Conservation (phyloP, 2,888 invertebrate species). For the Atethmia centrago region DNA sequence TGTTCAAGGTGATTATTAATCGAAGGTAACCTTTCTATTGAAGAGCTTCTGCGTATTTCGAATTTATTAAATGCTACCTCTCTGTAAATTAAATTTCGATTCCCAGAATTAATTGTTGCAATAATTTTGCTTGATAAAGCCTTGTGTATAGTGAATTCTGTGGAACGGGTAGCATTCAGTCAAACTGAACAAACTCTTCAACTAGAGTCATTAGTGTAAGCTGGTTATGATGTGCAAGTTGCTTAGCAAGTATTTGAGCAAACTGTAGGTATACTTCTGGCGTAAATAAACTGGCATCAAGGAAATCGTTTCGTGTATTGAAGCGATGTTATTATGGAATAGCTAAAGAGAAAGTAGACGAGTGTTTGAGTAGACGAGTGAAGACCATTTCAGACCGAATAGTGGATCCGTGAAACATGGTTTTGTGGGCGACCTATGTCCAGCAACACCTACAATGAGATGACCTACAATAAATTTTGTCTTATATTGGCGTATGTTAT, state of each 20-base stretch:
- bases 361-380: too few relatives aligned
- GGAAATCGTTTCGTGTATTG: too few relatives aligned
- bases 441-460: too few relatives aligned
- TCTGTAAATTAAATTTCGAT: slow-evolving; percentile 25
- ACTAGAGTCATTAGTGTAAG: background rate
- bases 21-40: slow-evolving; percentile 21
- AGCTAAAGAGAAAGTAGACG: too few relatives aligned
- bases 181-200: background rate
- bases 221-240: background rate
- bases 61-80: slow-evolving; percentile 15
- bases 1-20: slow-evolving; percentile 31
- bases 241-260: background rate
- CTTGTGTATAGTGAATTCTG: background rate
- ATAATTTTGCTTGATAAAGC: background rate
- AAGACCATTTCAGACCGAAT: too few relatives aligned
- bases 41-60: slow-evolving; percentile 29
- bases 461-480: too few relatives aligned
- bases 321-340: too few relatives aligned
- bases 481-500: too few relatives aligned
- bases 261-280: background rate
- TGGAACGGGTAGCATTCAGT: background rate
- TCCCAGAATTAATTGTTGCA: slow-evolving; percentile 15
- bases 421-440: too few relatives aligned
- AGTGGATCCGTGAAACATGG: too few relatives aligned
- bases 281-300: too few relatives aligned